Base-by-base conservation (phyloP, 2,888 invertebrate genomes). In the Candidula unifasciata region DNA sequence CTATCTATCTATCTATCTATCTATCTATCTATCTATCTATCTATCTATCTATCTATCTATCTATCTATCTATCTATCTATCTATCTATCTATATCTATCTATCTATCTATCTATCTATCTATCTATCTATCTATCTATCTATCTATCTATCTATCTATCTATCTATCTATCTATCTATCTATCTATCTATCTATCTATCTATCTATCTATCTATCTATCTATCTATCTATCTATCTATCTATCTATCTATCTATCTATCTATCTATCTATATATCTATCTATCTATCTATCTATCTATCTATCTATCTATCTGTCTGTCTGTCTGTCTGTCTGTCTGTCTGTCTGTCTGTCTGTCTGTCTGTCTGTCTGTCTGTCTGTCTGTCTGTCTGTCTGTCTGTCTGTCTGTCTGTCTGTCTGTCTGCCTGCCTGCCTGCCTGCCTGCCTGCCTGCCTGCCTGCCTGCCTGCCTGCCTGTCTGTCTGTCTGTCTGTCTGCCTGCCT, bases 61-160 rank as follows among this genome's bases (percentile, higher is more conserved):
- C 10, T 16, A 10, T 74, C 6, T 74, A 5, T 13, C 6, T 60
- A 33, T n/a, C n/a, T n/a, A n/a, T n/a, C n/a, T n/a, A n/a, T n/a
- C n/a, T n/a, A n/a, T n/a, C n/a, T n/a, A n/a, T n/a, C n/a, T n/a
- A n/a, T n/a, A n/a, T n/a, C n/a, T n/a, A n/a, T n/a, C n/a, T n/a
- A n/a, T n/a, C n/a, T 79, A 16, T 60, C 27, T 21, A 21, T 44
- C 30, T n/a, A 6, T 27, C 24, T 79, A n/a, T 54, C 60, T 33
- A 21, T 60, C 30, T 16, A 33, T 60, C 60, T 54, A 35, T n/a
- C 79, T 79, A n/a, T 79, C 79, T 60, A 6, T 33, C 64, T 60
- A 13, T 60, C 64, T 60, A 57, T 79, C 35, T 79, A 57, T 30
- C 79, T 60, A 24, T 79, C 30, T 30, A 30, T 54, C 44, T 52